Evolutionary conservation across 1,140 invertebrate species (phyloP).

Genomic region (Drosophila pachea): DNA sequence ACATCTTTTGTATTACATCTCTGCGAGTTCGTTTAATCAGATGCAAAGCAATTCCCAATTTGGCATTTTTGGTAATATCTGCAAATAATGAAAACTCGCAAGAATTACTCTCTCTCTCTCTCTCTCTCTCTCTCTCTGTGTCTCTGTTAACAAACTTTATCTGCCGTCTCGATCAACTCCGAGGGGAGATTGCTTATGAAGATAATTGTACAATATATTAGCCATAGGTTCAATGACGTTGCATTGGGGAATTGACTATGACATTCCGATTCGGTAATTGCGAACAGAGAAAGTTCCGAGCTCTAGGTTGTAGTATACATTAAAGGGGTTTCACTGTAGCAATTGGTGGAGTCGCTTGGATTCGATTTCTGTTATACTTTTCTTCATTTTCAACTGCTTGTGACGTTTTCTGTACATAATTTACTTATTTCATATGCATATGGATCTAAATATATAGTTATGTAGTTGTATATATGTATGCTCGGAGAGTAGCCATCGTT

Average conservation of each 20-base stretch:
- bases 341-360: slow-evolving; percentile 23
- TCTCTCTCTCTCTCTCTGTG: too few relatives aligned
- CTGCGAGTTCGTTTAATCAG: slow-evolving; percentile 16
- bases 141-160: too few relatives aligned
- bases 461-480: not conserved
- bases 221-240: too few relatives aligned
- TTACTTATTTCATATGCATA: slow-evolving; percentile 17
- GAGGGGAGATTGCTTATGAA: too few relatives aligned
- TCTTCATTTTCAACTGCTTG: not conserved
- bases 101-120: too few relatives aligned
- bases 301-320: too few relatives aligned
- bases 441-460: slow-evolving; percentile 24
- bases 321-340: not conserved
- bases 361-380: not conserved
- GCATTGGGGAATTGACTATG: too few relatives aligned
- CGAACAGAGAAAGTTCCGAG: too few relatives aligned
- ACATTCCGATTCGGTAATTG: too few relatives aligned
- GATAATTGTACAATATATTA: too few relatives aligned
- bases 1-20: slow-evolving; percentile 64
- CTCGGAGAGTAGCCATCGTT: slow-evolving; percentile 33
- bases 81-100: slow-evolving; percentile 1
- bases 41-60: slow-evolving; percentile 6
- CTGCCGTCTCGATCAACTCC: too few relatives aligned
- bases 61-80: not conserved
- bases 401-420: slow-evolving; percentile 9